Evolutionary conservation across 1,140 invertebrate species (phyloP), one percentile per base, ranked within the genome.

Genomic region (Micrasema minimum): DNA sequence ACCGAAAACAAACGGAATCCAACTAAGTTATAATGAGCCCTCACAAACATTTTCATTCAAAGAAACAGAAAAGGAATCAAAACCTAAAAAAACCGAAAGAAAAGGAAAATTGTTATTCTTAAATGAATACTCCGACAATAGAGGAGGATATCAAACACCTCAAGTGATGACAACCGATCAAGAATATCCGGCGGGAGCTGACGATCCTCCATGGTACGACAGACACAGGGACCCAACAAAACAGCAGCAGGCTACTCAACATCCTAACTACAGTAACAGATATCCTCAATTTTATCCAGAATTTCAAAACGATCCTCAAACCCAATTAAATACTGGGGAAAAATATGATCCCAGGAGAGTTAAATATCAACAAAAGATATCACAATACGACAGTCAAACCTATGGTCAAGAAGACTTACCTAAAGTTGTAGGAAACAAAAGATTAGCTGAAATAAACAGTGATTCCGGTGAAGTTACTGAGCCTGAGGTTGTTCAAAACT

Each of bases 1-100:
- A 5, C 81, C 86, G 59, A 76, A 77, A 20, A 76, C 79, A 41
- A 79, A 79, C 53, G 78, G 79, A 70, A 74, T 80, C 31, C 79
- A 72, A 55, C 81, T 81, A 43, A 78, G 78, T 7, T 79, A 81
- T 69, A 82, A 83, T 66, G 80, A 79, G 65, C 80, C 82, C 16
- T 79, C 83, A 10, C 79, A 82, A 77, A 85, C 82, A 16, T 85
- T 84, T 50, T 84, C 83, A 2, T 82, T 85, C 9, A 74, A 77
- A 57, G 80, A 84, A 72, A 26, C 55, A 16, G 53, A 48, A 4
- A 69, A 61, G 45, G 18, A 5, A 35, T 12, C 35, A 6, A 51
- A 57, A 14, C 64, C 43, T 12, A 50, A 51, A 26, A 50, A 69
- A 23, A n/a, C 35, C 22, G 48, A 55, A 57, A 31, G 65, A 26